Percentiles rank a stretch among this genome's conserved stretches.
These are phyloP conservation scores for Doryteuthis pealeii DNA, from an alignment of 1,140 invertebrate genomes.

Conservation along the genomic window DNA sequence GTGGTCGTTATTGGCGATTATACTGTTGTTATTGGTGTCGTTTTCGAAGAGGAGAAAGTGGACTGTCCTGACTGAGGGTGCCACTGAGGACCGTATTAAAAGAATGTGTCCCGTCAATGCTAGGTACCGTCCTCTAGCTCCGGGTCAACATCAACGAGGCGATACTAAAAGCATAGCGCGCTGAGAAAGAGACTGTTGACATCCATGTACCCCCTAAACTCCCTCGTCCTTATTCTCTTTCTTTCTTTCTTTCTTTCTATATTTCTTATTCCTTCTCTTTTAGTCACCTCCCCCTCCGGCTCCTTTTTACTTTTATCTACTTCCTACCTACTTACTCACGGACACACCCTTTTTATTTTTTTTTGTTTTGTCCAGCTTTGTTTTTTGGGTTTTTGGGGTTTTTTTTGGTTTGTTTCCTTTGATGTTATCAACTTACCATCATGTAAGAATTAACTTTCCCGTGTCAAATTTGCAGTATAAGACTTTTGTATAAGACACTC, in stretches of 20 bases:
- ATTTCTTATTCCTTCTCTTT: background rate
- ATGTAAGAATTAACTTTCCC: no score
- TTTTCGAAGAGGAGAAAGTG: background rate
- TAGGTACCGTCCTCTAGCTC: conserved; percentile 31
- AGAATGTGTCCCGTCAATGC: conserved; percentile 1
- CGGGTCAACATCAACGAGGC: conserved; percentile 45
- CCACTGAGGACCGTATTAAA: background rate
- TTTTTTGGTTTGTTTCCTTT: no score
- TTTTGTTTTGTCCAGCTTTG: no score
- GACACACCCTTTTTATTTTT: background rate
- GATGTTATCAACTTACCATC: no score
- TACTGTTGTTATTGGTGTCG: no score
- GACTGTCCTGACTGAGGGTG: conserved; percentile 19
- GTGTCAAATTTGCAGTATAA: no score
- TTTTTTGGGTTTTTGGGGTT: no score
- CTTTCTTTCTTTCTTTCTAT: background rate
- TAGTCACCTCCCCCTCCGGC: background rate
- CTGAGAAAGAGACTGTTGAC: conserved; percentile 34
- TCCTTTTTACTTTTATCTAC: background rate
- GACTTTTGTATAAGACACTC: no score
- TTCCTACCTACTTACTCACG: background rate
- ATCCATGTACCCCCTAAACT: background rate
- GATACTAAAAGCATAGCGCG: conserved; percentile 50
- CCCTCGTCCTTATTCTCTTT: no score
- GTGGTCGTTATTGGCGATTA: no score